Base-by-base conservation (phyloP, 2,888 invertebrate genomes). In the Nephrotoma flavescens region DNA sequence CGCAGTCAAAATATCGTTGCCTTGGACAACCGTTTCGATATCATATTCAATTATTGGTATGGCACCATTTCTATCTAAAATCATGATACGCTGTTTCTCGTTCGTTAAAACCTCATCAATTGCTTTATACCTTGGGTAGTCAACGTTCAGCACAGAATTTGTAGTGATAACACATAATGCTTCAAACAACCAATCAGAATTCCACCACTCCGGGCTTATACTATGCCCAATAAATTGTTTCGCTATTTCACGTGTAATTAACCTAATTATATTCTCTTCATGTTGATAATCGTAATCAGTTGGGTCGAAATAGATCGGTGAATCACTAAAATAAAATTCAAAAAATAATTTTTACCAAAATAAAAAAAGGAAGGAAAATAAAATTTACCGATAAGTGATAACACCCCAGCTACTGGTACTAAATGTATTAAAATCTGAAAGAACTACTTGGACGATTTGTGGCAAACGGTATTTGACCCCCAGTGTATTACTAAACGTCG, bases 141-240 rank as follows among this genome's bases (percentile, higher is more conserved):
- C 94, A 31, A 71, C 19, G 44, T 93, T 93, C 4, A 94, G 93
- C 2, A 92, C 93, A 71, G 92, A 93, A 89, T 94, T 95, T 89
- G 96, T 94, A 87, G 95, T 94, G 90, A 94, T 94, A 88, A 93
- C 93, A 0, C 96, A 95, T 88, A 96, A 95, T 0, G 94, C 96
- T 90, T 96, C 96, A 89, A 95, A 96, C 0, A 96, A 91, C 95
- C 96, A 96, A 0, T 94, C 92, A 88, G 93, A 94, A 0, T 93
- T 93, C 96, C 96, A 96, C 92, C 95, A 95, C 31, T 92, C 90
- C 0, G 94, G 93, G 0, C 95, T 93, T 1, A 96, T 94, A 88
- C 94, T 93, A 89, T 96, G 95, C 0, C 96, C 96, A 89, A 96
- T 96, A 96, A 96, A 96, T 93, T 94, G 95, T 89, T 97, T 97